Evolutionary conservation across 2,888 invertebrate genomes (phyloP).

Genomic region (Emmelina monodactyla): DNA sequence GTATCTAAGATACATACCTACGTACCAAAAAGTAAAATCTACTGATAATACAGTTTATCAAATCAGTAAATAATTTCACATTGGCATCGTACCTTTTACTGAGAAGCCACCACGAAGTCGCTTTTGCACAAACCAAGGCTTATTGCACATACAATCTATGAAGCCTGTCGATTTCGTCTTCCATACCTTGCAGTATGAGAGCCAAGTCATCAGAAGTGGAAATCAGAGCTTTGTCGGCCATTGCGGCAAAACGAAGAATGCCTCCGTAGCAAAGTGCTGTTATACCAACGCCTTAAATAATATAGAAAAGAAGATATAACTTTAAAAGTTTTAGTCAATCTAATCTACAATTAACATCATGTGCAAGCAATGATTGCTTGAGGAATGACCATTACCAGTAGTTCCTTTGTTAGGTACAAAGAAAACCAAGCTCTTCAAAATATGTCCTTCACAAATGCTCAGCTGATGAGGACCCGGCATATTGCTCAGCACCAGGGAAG

Average conservation of each 20-base stretch:
- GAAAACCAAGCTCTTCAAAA: constrained; percentile 49
- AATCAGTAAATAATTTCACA: no score
- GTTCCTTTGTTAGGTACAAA: constrained; percentile 60
- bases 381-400: constrained; percentile 36
- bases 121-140: background rate
- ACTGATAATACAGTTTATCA: constrained; percentile 1
- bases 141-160: constrained; percentile 23
- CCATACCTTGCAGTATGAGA: constrained; percentile 40
- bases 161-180: constrained; percentile 33
- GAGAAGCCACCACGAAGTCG: constrained; percentile 26
- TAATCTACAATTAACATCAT: background rate
- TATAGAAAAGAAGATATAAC: background rate
- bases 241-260: constrained; percentile 46
- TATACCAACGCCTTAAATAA: constrained; percentile 44
- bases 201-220: constrained; percentile 31
- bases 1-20: background rate
- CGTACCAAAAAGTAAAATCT: no score
- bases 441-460: constrained; percentile 39
- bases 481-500: constrained; percentile 59
- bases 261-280: constrained; percentile 56
- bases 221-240: constrained; percentile 49
- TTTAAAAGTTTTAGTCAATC: background rate
- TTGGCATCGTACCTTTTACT: constrained; percentile 27
- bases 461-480: constrained; percentile 50
- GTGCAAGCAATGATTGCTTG: background rate